Evolutionary conservation across 2,888 invertebrate species (phyloP).

Genomic region (Epinotia nisella): DNA sequence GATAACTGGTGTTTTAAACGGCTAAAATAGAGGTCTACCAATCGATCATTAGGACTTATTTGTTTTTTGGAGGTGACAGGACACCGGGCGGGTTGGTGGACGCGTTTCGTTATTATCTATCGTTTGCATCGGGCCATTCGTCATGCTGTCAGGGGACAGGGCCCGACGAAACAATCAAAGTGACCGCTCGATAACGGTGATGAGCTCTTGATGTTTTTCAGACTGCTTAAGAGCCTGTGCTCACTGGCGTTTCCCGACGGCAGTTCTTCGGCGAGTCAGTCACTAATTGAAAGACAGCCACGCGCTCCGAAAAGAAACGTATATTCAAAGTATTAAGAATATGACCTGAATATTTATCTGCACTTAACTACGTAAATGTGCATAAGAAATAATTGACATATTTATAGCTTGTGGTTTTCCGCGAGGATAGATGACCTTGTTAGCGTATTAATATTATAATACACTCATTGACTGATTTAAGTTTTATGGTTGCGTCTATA

Average conservation of each 20-base stretch:
- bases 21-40: constrained; percentile 74
- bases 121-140: constrained; percentile 79
- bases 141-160: constrained; percentile 81
- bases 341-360: constrained; percentile 30
- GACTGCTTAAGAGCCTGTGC: constrained; percentile 39
- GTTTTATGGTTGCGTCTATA: not conserved
- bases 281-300: constrained; percentile 14
- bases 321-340: too few species aligned
- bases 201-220: constrained; percentile 51
- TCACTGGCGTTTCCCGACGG: not conserved
- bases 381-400: constrained; percentile 40
- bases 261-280: not conserved
- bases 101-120: constrained; percentile 68
- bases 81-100: constrained; percentile 66
- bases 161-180: constrained; percentile 79
- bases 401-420: constrained; percentile 50
- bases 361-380: constrained; percentile 24
- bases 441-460: constrained; percentile 29
- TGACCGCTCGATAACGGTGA: constrained; percentile 78
- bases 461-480: not conserved
- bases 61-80: constrained; percentile 82
- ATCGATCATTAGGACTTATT: constrained; percentile 84
- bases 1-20: constrained; percentile 77
- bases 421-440: constrained; percentile 46
- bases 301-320: not conserved